Percentiles rank a stretch among this genome's conserved stretches.
Evolutionary conservation across 2,113 vertebrate genomes (phyloP).

Genomic region (Syrmaticus mikado): DNA sequence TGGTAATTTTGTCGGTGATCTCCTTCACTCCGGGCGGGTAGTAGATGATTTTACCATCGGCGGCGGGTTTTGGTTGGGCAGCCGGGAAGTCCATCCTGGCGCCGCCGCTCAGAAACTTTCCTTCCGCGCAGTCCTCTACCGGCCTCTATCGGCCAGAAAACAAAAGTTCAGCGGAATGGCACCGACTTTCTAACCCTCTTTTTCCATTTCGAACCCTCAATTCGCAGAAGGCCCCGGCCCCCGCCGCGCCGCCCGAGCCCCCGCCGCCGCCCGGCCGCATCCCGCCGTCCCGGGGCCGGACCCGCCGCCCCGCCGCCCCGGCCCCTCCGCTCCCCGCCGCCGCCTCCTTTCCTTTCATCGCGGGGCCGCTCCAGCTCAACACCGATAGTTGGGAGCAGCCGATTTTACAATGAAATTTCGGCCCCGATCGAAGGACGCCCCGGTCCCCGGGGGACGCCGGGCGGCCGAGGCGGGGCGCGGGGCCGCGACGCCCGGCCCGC

Average conservation of each 20-base stretch:
- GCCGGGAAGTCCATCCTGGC: conserved; percentile 93
- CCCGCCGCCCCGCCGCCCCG: background rate
- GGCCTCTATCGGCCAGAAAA: conserved; percentile 99
- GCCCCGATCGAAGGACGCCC: conserved; percentile 4
- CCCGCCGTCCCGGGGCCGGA: background rate
- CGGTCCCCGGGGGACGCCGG: background rate
- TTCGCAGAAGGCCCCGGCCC: conserved; percentile 59
- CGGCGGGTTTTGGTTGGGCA: conserved; percentile 88
- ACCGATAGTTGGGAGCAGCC: conserved; percentile 50
- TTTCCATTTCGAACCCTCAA: conserved; percentile 78
- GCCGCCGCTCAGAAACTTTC: conserved; percentile 79
- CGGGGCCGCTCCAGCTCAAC: conserved; percentile 27
- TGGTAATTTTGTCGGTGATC: conserved; percentile 98
- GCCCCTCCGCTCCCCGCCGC: background rate
- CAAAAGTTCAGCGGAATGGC: conserved; percentile 92
- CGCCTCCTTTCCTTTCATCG: conserved; percentile 15
- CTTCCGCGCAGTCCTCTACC: conserved; percentile 93
- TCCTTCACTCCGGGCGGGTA: conserved; percentile 98
- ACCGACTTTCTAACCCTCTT: conserved; percentile 83
- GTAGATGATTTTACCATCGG: conserved; percentile 92
- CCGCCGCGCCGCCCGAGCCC: conserved; percentile 11
- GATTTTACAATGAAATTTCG: conserved; percentile 71
- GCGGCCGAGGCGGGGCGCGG: background rate
- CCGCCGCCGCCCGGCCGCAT: background rate
- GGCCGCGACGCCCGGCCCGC: no score